A percentile compares a stretch with the other conserved stretches of the same genome.
phyloP scores from a whole-genome alignment of 2,797 vertebrate species.

The Apogon talboti region DNA sequence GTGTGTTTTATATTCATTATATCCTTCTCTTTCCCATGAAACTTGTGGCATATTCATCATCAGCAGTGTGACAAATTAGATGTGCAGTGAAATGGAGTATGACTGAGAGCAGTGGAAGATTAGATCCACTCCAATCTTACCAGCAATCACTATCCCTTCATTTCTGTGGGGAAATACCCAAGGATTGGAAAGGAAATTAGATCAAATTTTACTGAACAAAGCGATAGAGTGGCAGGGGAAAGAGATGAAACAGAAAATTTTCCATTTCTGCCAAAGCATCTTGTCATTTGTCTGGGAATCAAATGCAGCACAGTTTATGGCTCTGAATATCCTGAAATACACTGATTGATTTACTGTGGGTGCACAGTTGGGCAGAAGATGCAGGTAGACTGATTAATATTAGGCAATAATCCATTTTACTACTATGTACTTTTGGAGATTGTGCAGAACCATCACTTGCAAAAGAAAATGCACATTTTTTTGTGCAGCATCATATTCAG shows the following conservation, averaged over 20 bases:
- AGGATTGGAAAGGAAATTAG: constrained; percentile 76
- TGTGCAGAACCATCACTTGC: no score
- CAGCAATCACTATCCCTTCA: constrained; percentile 80
- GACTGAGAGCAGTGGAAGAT: constrained; percentile 80
- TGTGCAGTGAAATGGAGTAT: constrained; percentile 83
- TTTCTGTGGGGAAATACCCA: constrained; percentile 83
- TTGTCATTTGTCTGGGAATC: constrained; percentile 61
- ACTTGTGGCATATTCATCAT: constrained; percentile 79
- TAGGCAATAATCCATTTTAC: constrained; percentile 5
- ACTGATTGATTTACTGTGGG: constrained; percentile 16
- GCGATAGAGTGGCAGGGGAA: constrained; percentile 60
- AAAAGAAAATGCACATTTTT: background rate
- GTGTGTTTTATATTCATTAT: constrained; percentile 80
- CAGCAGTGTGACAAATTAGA: constrained; percentile 85
- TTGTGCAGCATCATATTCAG: constrained; percentile 32
- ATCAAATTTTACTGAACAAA: constrained; percentile 77
- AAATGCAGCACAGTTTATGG: constrained; percentile 35
- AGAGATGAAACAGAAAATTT: constrained; percentile 68
- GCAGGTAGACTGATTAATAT: background rate
- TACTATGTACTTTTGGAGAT: background rate
- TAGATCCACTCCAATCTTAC: constrained; percentile 81
- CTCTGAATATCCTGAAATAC: constrained; percentile 32
- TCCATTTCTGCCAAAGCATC: constrained; percentile 60
- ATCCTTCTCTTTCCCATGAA: constrained; percentile 79
- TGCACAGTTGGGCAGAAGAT: constrained; percentile 3